A percentile compares a stretch with the other conserved stretches of the same genome.
These are phyloP conservation scores for Phrynocephalus vlangalii DNA, from an alignment of 2,797 vertebrate genomes.

Conservation along the genomic window DNA sequence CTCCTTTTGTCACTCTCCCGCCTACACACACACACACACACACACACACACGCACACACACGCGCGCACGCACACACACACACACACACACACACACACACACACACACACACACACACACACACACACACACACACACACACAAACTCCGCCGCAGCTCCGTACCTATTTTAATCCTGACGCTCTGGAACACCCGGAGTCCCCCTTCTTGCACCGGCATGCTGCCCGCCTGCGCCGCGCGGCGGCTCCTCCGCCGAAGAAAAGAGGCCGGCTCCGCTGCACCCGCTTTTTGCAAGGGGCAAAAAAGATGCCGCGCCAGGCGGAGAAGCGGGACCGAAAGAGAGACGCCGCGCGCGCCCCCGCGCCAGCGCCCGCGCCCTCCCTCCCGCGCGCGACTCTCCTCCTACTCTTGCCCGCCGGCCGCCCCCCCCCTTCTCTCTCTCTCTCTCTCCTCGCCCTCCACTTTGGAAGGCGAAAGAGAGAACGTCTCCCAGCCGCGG, in stretches of 20 bases:
- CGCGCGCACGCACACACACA: no score
- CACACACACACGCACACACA: no score
- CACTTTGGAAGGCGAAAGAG: background rate
- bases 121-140: no score
- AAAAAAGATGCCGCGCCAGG: background rate
- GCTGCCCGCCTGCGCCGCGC: slow-evolving; percentile 57
- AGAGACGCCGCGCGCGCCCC: background rate
- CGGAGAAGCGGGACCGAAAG: background rate
- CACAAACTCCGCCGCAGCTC: background rate
- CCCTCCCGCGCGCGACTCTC: background rate
- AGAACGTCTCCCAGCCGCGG: slow-evolving; percentile 11
- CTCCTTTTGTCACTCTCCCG: slow-evolving; percentile 28
- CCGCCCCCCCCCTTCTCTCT: background rate
- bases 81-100: no score
- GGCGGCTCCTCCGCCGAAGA: slow-evolving; percentile 29
- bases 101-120: no score
- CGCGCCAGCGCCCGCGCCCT: background rate
- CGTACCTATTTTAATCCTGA: slow-evolving; percentile 98
- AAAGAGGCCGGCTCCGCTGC: background rate
- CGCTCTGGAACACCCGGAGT: slow-evolving; percentile 96
- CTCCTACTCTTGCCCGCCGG: background rate
- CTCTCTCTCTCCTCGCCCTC: background rate
- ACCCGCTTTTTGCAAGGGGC: background rate
- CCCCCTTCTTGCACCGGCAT: slow-evolving; percentile 99
- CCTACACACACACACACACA: background rate